Percentiles rank a stretch among this genome's conserved stretches.
phyloP scores from a whole-genome alignment of 2,797 vertebrate species.

The Phalanger gymnotis region DNA sequence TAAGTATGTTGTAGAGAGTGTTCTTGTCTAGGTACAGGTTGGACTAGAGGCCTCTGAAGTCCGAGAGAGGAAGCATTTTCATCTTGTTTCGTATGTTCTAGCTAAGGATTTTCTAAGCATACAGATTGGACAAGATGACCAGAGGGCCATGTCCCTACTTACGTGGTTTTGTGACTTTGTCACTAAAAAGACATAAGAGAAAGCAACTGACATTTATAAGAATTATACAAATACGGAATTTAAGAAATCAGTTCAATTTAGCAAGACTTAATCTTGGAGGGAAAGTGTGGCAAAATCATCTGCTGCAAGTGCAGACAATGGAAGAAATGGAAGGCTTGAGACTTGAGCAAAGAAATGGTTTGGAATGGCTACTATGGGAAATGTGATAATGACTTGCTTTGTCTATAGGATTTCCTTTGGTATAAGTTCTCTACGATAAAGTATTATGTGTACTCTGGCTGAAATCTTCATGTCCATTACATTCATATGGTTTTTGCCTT shows the following conservation, averaged over 20 bases:
- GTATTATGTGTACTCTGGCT: background rate
- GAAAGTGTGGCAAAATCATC: background rate
- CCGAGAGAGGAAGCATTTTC: background rate
- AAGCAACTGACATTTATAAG: background rate
- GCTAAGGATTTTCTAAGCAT: background rate
- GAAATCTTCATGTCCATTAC: background rate
- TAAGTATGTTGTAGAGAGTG: background rate
- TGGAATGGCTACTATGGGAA: background rate
- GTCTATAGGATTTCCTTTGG: background rate
- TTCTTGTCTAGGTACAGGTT: background rate
- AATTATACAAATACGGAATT: background rate
- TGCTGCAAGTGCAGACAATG: background rate
- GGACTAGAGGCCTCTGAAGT: background rate
- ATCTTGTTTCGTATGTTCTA: background rate
- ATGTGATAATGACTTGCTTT: background rate
- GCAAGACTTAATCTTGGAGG: background rate
- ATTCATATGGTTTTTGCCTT: background rate
- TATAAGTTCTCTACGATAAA: background rate
- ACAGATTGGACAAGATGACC: background rate
- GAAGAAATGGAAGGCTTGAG: background rate
- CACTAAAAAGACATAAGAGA: background rate
- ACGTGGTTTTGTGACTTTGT: background rate
- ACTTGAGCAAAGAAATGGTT: background rate
- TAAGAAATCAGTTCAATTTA: background rate
- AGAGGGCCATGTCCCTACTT: background rate